Evolutionary conservation across 2,113 vertebrate species (phyloP), one percentile per base, ranked within the genome.

Genomic region (Perca fluviatilis): DNA sequence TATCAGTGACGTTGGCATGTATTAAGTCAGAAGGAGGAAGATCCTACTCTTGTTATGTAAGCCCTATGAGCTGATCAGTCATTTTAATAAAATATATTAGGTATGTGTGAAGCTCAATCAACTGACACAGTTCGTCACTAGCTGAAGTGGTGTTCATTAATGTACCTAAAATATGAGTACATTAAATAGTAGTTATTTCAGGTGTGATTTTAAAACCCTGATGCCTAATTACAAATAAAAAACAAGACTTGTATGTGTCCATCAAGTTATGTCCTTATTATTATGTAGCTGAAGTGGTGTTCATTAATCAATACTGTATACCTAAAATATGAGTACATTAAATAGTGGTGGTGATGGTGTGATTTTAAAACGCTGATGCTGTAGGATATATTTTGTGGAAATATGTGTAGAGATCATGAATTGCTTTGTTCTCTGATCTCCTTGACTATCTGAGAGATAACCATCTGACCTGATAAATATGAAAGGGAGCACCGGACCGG

Each of bases 1-100:
- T 3, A 15, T 93, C 80, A 89, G 0, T 56, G 92, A 93, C 6
- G 56, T 18, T 18, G 78, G 74, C 57, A 84, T 92, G 78, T 90
- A 91, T 70, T 93, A 47, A 85, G 6, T 16, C 30, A 65, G 56
- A 54, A 47, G 15, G 19, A 21, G 3, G 8, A 1, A n/a, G 18
- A n/a, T 25, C 1, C 18, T 56, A 21, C 18, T 36, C 27, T 79
- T 60, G 14, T 43, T 61, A 50, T 65, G 27, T 25, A 33, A 61
- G 19, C 0, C 18, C 40, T 1, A 33, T 36, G 30, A 73, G 27
- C 56, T 15, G 33, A 79, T 69, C 65, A 36, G 9, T 19, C 2
- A 30, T 27, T 47, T 33, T 49, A 21, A 51, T 66, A 25, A 21
- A 15, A 25, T 13, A 33, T 60, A n/a, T 36, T 68, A 3, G 36